Percentiles rank a stretch among this genome's conserved stretches.
Conservation (phyloP, 2,888 invertebrate genomes). For the Microctonus brassicae region DNA sequence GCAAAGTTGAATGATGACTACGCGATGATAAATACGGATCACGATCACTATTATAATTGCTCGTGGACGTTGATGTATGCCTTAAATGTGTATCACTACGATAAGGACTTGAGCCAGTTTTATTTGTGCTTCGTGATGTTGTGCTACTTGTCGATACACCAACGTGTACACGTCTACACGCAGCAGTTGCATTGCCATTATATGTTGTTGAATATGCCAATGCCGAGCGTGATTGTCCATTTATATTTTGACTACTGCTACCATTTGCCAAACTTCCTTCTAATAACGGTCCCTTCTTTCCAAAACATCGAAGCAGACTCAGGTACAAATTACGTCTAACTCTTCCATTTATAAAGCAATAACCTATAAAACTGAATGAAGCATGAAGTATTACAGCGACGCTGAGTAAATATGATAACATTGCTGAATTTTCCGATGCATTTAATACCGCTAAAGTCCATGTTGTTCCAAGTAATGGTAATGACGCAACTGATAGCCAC, state of each 20-base stretch:
- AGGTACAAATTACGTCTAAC: slow-evolving; percentile 83
- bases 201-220: slow-evolving; percentile 88
- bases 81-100: slow-evolving; percentile 87
- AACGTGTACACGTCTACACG: slow-evolving; percentile 80
- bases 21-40: slow-evolving; percentile 65
- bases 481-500: slow-evolving; percentile 87
- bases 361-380: slow-evolving; percentile 86
- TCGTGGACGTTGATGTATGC: slow-evolving; percentile 88
- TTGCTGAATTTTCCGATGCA: slow-evolving; percentile 80
- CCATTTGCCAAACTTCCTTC: slow-evolving; percentile 80
- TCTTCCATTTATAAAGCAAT: slow-evolving; percentile 88
- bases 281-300: slow-evolving; percentile 84
- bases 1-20: slow-evolving; percentile 57
- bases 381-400: slow-evolving; percentile 84
- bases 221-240: slow-evolving; percentile 80
- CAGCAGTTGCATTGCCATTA: slow-evolving; percentile 77
- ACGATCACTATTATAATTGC: slow-evolving; percentile 80
- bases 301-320: slow-evolving; percentile 81
- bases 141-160: slow-evolving; percentile 96
- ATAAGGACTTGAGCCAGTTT: slow-evolving; percentile 94
- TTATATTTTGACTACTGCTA: slow-evolving; percentile 84
- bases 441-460: slow-evolving; percentile 89
- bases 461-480: slow-evolving; percentile 86
- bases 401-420: slow-evolving; percentile 83
- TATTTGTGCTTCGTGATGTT: slow-evolving; percentile 93